Percentiles rank a stretch among this genome's conserved stretches.
Evolutionary conservation across 2,797 vertebrate species (phyloP).

Genomic region (Anguilla pacifica): DNA sequence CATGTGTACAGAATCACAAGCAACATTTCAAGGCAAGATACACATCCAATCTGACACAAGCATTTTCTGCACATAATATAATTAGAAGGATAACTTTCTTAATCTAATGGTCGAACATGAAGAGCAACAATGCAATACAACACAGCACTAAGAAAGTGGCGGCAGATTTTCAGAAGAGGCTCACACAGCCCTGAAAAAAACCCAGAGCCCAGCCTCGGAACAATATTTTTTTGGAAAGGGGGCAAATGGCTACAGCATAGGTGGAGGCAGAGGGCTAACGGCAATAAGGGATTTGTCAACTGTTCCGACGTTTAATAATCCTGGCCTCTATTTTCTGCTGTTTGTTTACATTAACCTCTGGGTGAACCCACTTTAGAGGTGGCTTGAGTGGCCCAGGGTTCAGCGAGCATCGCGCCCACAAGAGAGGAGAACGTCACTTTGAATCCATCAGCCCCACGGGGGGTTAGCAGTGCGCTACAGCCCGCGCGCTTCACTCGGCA

Average conservation of each 20-base stretch:
- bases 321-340: slow-evolving; percentile 88
- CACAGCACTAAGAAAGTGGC: neutral
- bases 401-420: slow-evolving; percentile 88
- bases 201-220: slow-evolving; percentile 37
- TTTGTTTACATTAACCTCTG: slow-evolving; percentile 98
- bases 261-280: slow-evolving; percentile 89
- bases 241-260: slow-evolving; percentile 51
- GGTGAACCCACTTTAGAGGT: slow-evolving; percentile 97
- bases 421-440: slow-evolving; percentile 89
- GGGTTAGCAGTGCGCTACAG: slow-evolving; percentile 79
- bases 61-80: neutral
- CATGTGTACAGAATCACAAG: neutral
- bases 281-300: slow-evolving; percentile 91
- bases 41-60: neutral
- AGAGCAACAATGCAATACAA: neutral
- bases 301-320: slow-evolving; percentile 89
- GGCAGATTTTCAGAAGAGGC: neutral
- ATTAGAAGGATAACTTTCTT: neutral
- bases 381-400: slow-evolving; percentile 87
- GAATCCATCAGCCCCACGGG: slow-evolving; percentile 93
- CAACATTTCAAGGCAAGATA: neutral
- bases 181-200: slow-evolving; percentile 35
- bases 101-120: neutral
- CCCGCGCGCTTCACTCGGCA: slow-evolving; percentile 63
- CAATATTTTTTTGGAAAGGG: slow-evolving; percentile 56